These are phyloP conservation scores for Tapera naevia DNA, from an alignment of 2,797 vertebrate genomes.

Conservation along the genomic window DNA sequence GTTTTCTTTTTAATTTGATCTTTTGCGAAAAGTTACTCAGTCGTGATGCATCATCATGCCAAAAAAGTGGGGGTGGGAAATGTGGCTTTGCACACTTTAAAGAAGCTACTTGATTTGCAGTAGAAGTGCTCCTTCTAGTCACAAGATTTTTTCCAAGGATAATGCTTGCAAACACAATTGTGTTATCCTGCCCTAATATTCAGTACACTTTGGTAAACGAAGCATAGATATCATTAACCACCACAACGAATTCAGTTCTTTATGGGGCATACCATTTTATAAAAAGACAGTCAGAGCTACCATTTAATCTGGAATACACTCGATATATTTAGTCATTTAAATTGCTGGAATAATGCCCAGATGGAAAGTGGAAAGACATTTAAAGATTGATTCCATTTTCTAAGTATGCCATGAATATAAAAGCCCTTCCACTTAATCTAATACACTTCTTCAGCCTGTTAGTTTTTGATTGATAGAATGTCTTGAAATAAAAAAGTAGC, in stretches of 20 bases:
- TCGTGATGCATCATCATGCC: neutral
- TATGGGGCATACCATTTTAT: neutral
- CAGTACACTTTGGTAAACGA: neutral
- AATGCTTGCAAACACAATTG: neutral
- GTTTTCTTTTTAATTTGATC: neutral
- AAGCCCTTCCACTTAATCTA: slow-evolving; percentile 47
- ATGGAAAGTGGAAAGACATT: slow-evolving; percentile 43
- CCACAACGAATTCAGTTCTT: neutral
- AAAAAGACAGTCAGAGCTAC: neutral
- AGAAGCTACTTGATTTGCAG: neutral
- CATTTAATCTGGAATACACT: slow-evolving; percentile 45
- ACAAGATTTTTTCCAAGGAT: neutral
- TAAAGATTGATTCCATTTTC: slow-evolving; percentile 49
- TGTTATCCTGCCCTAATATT: neutral
- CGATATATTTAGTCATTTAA: slow-evolving; percentile 50
- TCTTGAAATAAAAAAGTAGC: slow-evolving; percentile 27
- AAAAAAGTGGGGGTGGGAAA: neutral
- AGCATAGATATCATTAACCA: neutral
- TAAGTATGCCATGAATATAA: slow-evolving; percentile 50
- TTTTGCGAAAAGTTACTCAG: neutral
- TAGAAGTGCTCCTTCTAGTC: neutral
- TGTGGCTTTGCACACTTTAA: neutral
- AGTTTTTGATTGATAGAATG: slow-evolving; percentile 32
- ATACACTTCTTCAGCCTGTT: slow-evolving; percentile 9
- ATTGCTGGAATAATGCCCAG: slow-evolving; percentile 48